Conservation (phyloP, 2,888 invertebrate species). For the Amblyjoppa fuscipennis region DNA sequence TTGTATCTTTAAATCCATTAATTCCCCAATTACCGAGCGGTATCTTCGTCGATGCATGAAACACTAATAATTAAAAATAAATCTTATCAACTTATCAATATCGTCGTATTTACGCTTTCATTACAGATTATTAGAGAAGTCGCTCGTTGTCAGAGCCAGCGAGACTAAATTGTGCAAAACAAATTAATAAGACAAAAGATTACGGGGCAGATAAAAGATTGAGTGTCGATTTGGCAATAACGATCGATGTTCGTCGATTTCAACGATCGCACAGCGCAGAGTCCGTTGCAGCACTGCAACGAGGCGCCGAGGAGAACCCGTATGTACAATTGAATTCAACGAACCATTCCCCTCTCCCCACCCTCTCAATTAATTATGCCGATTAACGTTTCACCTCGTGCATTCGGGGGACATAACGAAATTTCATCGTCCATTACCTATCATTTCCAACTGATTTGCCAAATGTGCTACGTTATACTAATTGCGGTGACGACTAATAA, state of each 20-base stretch:
- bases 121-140: too few relatives aligned
- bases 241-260: not conserved
- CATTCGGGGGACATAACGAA: conserved; percentile 35
- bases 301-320: not conserved
- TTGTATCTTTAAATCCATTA: too few relatives aligned
- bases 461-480: conserved; percentile 57
- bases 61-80: too few relatives aligned
- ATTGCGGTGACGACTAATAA: conserved; percentile 57
- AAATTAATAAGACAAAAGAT: too few relatives aligned
- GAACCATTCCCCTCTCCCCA: not conserved
- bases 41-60: too few relatives aligned
- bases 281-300: not conserved
- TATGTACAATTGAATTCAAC: conserved; percentile 41
- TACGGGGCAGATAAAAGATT: not conserved
- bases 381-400: conserved; percentile 51
- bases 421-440: conserved; percentile 56
- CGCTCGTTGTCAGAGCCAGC: too few relatives aligned
- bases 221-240: not conserved
- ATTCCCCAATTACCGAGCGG: too few relatives aligned
- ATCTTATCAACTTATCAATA: too few relatives aligned
- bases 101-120: too few relatives aligned
- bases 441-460: conserved; percentile 61
- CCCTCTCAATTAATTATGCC: conserved; percentile 56
- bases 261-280: not conserved
- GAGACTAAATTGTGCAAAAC: too few relatives aligned